A percentile compares a stretch with the other conserved stretches of the same genome.
Evolutionary conservation across 2,888 invertebrate genomes (phyloP).

Genomic region (Lacanobia wlatinum): DNA sequence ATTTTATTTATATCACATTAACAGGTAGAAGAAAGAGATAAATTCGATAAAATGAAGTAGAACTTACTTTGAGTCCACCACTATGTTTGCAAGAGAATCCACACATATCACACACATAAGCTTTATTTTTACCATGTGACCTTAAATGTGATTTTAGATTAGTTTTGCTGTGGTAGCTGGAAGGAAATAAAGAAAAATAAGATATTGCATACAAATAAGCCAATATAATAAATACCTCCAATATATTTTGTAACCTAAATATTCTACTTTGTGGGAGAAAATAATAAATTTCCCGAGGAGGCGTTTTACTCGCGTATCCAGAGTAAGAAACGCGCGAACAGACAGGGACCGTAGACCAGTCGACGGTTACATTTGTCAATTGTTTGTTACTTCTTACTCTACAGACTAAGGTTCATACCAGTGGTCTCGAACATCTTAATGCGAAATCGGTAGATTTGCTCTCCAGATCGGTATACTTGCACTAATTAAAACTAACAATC

Average conservation of each 20-base stretch:
- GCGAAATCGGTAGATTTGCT: too few species aligned
- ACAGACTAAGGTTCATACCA: too few species aligned
- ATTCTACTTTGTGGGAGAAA: too few species aligned
- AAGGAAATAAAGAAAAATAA: constrained; percentile 41
- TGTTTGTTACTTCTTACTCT: too few species aligned
- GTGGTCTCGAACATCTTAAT: too few species aligned
- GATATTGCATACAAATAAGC: neutral
- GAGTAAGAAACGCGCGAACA: too few species aligned
- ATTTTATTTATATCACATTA: neutral
- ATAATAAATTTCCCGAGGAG: neutral
- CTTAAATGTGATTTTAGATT: constrained; percentile 69
- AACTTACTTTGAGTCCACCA: constrained; percentile 70
- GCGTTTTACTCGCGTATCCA: neutral
- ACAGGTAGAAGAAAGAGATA: neutral
- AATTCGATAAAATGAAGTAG: too few species aligned
- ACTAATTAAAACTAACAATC: too few species aligned
- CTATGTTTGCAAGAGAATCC: constrained; percentile 70
- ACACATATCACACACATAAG: constrained; percentile 74
- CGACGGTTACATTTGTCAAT: too few species aligned
- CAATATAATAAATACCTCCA: too few species aligned
- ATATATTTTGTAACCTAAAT: too few species aligned
- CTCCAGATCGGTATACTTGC: too few species aligned
- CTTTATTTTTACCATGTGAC: constrained; percentile 66
- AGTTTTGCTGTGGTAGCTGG: constrained; percentile 69
- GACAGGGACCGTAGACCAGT: neutral